These are phyloP conservation scores for Tetramorium bicarinatum DNA, from an alignment of 2,888 invertebrate genomes.

Conservation along the genomic window DNA sequence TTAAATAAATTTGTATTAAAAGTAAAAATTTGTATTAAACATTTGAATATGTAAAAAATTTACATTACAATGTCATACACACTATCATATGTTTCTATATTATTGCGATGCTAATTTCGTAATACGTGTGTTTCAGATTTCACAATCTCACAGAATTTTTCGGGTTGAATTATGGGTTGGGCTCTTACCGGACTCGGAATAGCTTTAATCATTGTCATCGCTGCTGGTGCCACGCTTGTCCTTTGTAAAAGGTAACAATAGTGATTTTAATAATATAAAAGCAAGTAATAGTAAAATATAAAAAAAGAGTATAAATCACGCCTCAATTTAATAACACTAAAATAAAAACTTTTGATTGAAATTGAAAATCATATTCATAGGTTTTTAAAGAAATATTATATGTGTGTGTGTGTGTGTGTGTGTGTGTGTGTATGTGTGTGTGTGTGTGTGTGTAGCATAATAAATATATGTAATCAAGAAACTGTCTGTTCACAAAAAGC, in stretches of 20 bases:
- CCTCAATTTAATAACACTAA: not conserved
- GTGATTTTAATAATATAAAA: not conserved
- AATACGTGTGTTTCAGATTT: slow-evolving; percentile 71
- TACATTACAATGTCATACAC: not conserved
- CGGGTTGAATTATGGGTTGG: slow-evolving; percentile 81
- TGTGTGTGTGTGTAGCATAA: not conserved
- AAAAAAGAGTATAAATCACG: too few relatives aligned
- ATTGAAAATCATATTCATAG: not conserved
- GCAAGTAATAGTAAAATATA: not conserved
- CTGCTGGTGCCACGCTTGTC: slow-evolving; percentile 79
- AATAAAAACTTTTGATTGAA: not conserved
- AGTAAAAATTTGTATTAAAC: not conserved
- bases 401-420: too few relatives aligned
- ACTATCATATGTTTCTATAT: too few relatives aligned
- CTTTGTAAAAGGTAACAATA: slow-evolving; percentile 81
- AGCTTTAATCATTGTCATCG: slow-evolving; percentile 78
- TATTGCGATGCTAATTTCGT: not conserved
- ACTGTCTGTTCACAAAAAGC: not conserved
- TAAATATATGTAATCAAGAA: not conserved
- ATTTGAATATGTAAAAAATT: not conserved
- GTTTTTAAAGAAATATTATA: not conserved
- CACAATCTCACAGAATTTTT: slow-evolving; percentile 69
- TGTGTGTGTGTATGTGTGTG: too few relatives aligned
- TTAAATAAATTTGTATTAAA: not conserved
- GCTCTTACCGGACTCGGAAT: slow-evolving; percentile 80